phyloP scores from a whole-genome alignment of 2,888 invertebrate species.

The Fragum sueziense region DNA sequence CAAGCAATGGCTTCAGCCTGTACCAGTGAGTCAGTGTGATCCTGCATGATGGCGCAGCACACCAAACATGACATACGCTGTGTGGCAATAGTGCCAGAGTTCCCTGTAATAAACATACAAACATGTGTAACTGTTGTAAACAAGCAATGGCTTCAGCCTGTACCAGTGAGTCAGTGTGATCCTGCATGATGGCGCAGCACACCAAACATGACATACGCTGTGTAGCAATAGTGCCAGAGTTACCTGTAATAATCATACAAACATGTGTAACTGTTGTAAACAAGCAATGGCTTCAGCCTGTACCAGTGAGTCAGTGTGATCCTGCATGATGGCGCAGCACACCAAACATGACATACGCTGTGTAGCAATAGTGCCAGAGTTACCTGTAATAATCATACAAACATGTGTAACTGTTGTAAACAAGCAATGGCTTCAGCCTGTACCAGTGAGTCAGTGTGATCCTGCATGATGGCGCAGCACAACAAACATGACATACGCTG shows the following conservation, averaged over 20 bases:
- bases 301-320: constrained; percentile 89
- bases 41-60: constrained; percentile 95
- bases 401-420: constrained; percentile 98
- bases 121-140: constrained; percentile 98
- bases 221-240: constrained; percentile 88
- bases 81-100: constrained; percentile 88
- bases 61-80: constrained; percentile 93
- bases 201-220: constrained; percentile 93
- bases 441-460: constrained; percentile 89
- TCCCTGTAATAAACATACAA: constrained; percentile 86
- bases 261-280: constrained; percentile 98
- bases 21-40: constrained; percentile 89
- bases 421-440: constrained; percentile 98
- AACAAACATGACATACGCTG: constrained; percentile 93
- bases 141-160: constrained; percentile 98
- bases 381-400: constrained; percentile 86
- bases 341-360: constrained; percentile 93
- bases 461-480: constrained; percentile 95
- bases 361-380: constrained; percentile 88
- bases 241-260: constrained; percentile 86
- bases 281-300: constrained; percentile 98
- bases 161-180: constrained; percentile 89
- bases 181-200: constrained; percentile 95
- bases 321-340: constrained; percentile 95
- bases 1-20: constrained; percentile 98